These are phyloP conservation scores for Hanleya hanleyi DNA, from an alignment of 2,888 invertebrate genomes.

Conservation along the genomic window DNA sequence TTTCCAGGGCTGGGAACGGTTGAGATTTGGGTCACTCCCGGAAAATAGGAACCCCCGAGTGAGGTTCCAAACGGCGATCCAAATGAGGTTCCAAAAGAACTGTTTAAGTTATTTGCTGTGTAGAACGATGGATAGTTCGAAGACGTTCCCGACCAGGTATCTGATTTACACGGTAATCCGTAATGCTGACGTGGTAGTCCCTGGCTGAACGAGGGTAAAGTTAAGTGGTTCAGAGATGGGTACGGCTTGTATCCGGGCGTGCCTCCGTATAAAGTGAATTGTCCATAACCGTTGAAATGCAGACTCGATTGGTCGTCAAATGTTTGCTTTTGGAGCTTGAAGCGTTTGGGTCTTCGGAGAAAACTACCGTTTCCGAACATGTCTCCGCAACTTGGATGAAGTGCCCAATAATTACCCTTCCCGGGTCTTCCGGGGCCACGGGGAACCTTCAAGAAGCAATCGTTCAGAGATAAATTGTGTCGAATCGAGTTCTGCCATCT, in stretches of 20 bases:
- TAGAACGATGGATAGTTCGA: neutral
- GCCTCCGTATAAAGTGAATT: neutral
- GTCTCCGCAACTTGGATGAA: conserved; percentile 70
- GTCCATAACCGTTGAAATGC: neutral
- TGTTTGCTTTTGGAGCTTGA: conserved; percentile 55
- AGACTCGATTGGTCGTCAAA: neutral
- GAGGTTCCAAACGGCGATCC: neutral
- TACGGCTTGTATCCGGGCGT: neutral
- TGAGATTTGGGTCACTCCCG: neutral
- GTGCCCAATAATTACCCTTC: conserved; percentile 73
- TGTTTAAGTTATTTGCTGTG: neutral
- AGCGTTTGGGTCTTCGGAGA: conserved; percentile 69
- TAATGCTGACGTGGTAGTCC: neutral
- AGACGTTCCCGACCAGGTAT: neutral
- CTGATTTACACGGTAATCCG: neutral
- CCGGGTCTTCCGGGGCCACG: conserved; percentile 70
- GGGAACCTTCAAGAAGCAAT: conserved; percentile 94
- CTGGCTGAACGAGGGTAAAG: neutral
- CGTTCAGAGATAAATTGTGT: conserved; percentile 96
- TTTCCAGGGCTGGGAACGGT: neutral
- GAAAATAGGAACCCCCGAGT: neutral
- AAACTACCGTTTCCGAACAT: conserved; percentile 74
- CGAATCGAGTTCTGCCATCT: conserved; percentile 79
- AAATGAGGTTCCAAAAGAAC: neutral
- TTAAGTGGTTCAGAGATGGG: neutral